These are phyloP conservation scores for Rhyacophila evoluta DNA, from an alignment of 2,888 invertebrate genomes.

Conservation along the genomic window DNA sequence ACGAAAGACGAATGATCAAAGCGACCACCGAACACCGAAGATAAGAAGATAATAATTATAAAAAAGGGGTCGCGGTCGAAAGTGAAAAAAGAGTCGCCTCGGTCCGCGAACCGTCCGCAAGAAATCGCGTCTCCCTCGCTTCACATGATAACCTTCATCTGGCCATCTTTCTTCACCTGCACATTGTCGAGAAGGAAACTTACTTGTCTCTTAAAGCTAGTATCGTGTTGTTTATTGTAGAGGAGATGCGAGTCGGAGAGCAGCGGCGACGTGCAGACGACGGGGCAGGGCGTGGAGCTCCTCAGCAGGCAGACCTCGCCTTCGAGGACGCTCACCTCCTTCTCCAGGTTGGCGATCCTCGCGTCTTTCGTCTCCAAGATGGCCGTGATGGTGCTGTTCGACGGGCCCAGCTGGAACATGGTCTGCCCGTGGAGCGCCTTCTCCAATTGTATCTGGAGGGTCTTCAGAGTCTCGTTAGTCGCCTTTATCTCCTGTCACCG, in stretches of 20 bases:
- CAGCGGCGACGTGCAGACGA: slow-evolving; percentile 61
- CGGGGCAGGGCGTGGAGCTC: slow-evolving; percentile 56
- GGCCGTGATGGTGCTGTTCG: slow-evolving; percentile 79
- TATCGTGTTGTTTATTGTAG: slow-evolving; percentile 67
- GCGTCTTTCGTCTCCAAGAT: slow-evolving; percentile 89
- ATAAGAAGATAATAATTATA: no score
- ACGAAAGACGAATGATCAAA: background rate
- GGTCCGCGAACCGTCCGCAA: slow-evolving; percentile 19
- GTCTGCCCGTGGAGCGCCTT: slow-evolving; percentile 74
- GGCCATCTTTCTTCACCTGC: slow-evolving; percentile 80
- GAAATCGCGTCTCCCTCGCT: slow-evolving; percentile 29
- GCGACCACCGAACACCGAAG: slow-evolving; percentile 8
- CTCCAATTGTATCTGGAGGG: slow-evolving; percentile 84
- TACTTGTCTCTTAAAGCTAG: slow-evolving; percentile 85
- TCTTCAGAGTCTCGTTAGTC: slow-evolving; percentile 86
- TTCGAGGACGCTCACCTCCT: slow-evolving; percentile 84
- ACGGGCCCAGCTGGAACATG: slow-evolving; percentile 66
- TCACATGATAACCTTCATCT: slow-evolving; percentile 62
- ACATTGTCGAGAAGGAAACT: slow-evolving; percentile 87
- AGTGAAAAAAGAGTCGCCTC: background rate
- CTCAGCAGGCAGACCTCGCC: slow-evolving; percentile 74
- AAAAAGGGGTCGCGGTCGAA: slow-evolving; percentile 11
- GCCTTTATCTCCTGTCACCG: slow-evolving; percentile 81
- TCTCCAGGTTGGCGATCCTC: slow-evolving; percentile 88
- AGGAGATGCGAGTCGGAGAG: slow-evolving; percentile 58